Evolutionary conservation across 2,888 invertebrate genomes (phyloP), one percentile per base, ranked within the genome.

Genomic region (Ennomos fuscantarius): DNA sequence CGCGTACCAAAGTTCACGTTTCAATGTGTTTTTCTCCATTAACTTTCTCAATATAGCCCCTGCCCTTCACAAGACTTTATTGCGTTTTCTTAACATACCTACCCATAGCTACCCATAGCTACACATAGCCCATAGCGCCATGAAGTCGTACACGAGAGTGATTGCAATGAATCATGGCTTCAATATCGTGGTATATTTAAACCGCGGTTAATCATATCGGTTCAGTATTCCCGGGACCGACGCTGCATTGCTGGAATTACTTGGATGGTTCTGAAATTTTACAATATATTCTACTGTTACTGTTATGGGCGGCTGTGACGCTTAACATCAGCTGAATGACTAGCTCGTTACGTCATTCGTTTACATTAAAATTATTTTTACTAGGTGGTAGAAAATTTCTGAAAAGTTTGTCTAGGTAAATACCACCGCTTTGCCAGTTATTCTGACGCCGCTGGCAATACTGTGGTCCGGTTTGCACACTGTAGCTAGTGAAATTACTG

Each of bases 111-210:
- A 34, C 43, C 6, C 35, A 45, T 35, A 34, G 42, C 9, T 36
- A 43, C 35, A 24, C 9, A 12, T 12, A 32, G n/a, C 13, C 31
- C 33, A 31, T 24, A 43, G 51, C 36, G 15, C 24, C 15, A 46
- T 46, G 37, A 11, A 36, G 11, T 37, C 11, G 15, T 33, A 53
- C 35, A 44, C 13, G 44, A 32, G 45, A 52, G 56, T 55, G 46
- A 62, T 41, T 37, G 43, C 63, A 48, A 49, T 80, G 79, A 80
- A 68, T 78, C 81, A 78, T 51, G 55, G 54, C 41, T 63, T 59
- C 50, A 49, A 57, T 55, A 52, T 6, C 51, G 46, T 61, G 55
- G 63, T 81, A 79, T 81, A 24, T 81, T 79, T 74, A 59, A 73
- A 78, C 68, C 49, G 64, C 62, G 66, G 57, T 66, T 67, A 68